Evolutionary conservation across 2,888 invertebrate genomes (phyloP).

Genomic region (Mythimna loreyi): DNA sequence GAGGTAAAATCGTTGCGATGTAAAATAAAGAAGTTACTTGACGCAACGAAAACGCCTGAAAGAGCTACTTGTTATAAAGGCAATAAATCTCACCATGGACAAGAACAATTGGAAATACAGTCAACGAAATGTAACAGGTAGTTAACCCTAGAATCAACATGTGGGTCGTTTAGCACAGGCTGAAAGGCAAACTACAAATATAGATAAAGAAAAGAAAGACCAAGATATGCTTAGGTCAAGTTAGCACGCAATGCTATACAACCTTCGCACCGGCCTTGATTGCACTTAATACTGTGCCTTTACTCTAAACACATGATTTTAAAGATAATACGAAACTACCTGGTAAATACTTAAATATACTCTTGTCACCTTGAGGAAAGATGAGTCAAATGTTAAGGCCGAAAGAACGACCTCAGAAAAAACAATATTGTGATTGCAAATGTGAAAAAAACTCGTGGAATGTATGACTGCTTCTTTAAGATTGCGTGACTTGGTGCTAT

Average conservation of each 20-base stretch:
- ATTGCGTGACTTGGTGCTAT: slow-evolving; percentile 1
- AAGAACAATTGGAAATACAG: background rate
- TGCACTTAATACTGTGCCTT: slow-evolving; percentile 18
- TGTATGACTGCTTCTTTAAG: slow-evolving; percentile 7
- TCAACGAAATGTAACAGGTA: slow-evolving; percentile 32
- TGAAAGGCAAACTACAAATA: background rate
- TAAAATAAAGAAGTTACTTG: too few relatives aligned
- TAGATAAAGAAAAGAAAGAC: slow-evolving; percentile 2
- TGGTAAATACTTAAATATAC: slow-evolving; percentile 8
- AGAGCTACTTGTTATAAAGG: background rate
- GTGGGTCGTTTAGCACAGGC: slow-evolving; percentile 19
- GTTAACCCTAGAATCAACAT: slow-evolving; percentile 29
- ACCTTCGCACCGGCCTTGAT: slow-evolving; percentile 35
- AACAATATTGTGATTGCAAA: slow-evolving; percentile 42
- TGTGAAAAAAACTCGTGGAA: slow-evolving; percentile 6
- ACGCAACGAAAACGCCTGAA: background rate
- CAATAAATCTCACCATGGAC: background rate
- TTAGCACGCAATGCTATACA: slow-evolving; percentile 19
- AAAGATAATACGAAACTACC: slow-evolving; percentile 37
- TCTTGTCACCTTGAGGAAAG: slow-evolving; percentile 47
- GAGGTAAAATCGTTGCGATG: too few relatives aligned
- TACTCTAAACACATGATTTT: slow-evolving; percentile 35
- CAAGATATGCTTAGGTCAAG: background rate
- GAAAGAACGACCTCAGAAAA: slow-evolving; percentile 38
- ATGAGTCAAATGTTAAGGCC: slow-evolving; percentile 63